A percentile compares a stretch with the other conserved stretches of the same genome.
These are phyloP conservation scores for Bombus cullumanus DNA, from an alignment of 1,140 invertebrate species.

Conservation along the genomic window DNA sequence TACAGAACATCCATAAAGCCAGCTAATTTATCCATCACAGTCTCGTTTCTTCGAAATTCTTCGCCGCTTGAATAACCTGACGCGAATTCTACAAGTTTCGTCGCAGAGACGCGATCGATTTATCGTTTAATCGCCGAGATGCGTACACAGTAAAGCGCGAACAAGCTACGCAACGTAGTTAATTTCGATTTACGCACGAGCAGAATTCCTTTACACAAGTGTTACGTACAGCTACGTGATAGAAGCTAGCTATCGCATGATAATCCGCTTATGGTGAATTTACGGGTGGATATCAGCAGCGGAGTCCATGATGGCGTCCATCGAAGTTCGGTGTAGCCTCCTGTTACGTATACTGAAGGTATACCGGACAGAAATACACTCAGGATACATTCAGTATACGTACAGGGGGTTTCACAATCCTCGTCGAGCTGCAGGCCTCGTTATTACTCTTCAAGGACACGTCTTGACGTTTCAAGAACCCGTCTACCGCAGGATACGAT, in stretches of 20 bases:
- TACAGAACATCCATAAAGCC: neutral
- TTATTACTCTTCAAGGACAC: conserved; percentile 28
- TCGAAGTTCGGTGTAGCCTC: conserved; percentile 91
- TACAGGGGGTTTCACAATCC: conserved; percentile 94
- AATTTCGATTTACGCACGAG: neutral
- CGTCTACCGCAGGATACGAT: too few species aligned
- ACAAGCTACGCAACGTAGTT: neutral
- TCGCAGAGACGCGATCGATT: neutral
- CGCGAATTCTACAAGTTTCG: neutral
- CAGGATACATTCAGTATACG: conserved; percentile 99
- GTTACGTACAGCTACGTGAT: neutral
- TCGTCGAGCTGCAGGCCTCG: conserved; percentile 64
- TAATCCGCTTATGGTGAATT: conserved; percentile 32
- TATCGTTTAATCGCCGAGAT: neutral
- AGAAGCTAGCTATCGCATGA: neutral
- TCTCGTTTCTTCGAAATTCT: too few species aligned
- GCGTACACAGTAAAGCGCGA: neutral
- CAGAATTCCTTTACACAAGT: neutral
- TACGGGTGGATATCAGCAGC: neutral
- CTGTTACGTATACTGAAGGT: conserved; percentile 99
- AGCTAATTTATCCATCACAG: rapidly evolving
- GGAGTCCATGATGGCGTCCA: conserved; percentile 70
- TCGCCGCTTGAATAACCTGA: neutral
- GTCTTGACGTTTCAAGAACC: neutral
- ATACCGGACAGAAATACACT: conserved; percentile 98